Conservation (phyloP, 2,797 vertebrate species). For the Sciurus carolinensis region DNA sequence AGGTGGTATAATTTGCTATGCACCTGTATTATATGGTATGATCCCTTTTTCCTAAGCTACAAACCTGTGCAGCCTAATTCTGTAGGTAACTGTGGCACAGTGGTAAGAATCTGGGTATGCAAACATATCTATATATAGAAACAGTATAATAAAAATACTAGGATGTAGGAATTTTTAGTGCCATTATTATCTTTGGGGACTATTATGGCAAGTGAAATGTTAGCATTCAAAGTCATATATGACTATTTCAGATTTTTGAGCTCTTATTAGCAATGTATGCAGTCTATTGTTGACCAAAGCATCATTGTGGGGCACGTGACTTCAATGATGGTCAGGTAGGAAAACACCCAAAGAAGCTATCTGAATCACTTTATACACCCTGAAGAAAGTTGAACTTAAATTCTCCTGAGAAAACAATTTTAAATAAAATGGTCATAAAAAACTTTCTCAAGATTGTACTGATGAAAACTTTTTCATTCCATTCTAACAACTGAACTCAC, state of each 20-base stretch:
- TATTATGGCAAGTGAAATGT: neutral
- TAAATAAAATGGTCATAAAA: neutral
- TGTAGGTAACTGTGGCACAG: neutral
- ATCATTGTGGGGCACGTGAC: rapidly evolving
- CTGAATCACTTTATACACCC: neutral
- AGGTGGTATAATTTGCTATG: neutral
- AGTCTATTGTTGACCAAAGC: neutral
- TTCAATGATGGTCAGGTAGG: neutral
- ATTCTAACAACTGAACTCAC: neutral
- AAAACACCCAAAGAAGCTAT: neutral
- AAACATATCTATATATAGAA: too few species aligned
- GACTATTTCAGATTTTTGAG: neutral
- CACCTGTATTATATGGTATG: too few species aligned
- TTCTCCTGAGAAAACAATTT: neutral
- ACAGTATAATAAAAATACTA: neutral
- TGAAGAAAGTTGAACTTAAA: neutral
- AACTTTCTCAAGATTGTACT: neutral
- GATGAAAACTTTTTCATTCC: neutral
- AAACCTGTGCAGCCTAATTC: neutral
- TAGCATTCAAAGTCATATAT: neutral
- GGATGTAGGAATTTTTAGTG: neutral
- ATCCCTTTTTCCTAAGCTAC: neutral
- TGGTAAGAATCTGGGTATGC: neutral
- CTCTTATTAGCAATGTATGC: neutral
- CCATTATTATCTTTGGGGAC: neutral